phyloP scores from a whole-genome alignment of 2,888 invertebrate species.

The Eurois occulta region DNA sequence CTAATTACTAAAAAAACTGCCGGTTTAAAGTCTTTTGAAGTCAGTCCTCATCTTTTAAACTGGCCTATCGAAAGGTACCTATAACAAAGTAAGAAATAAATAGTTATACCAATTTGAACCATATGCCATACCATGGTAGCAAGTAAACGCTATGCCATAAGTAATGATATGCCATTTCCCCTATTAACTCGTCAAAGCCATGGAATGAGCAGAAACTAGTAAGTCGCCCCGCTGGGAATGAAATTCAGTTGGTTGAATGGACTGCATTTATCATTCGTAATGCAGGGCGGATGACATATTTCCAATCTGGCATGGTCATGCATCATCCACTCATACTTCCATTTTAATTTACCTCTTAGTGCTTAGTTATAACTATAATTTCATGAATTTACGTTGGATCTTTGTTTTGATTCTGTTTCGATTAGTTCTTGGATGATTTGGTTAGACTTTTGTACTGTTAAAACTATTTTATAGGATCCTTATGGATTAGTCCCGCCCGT shows the following conservation, averaged over 20 bases:
- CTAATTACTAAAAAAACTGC: not conserved
- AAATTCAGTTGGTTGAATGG: slow-evolving; percentile 59
- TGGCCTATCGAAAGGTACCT: not conserved
- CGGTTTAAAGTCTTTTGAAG: not conserved
- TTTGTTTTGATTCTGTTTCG: not conserved
- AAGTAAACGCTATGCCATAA: not conserved
- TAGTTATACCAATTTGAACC: not conserved
- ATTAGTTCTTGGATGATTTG: not conserved
- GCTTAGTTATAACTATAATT: slow-evolving; percentile 24
- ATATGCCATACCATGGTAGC: too few species aligned
- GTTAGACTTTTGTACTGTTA: not conserved
- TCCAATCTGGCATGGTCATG: slow-evolving; percentile 60
- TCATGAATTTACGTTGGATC: not conserved
- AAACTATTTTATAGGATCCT: not conserved
- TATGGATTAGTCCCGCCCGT: not conserved
- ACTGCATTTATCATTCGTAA: slow-evolving; percentile 63
- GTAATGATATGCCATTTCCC: slow-evolving; percentile 6
- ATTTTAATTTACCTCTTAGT: slow-evolving; percentile 49
- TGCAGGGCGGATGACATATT: slow-evolving; percentile 62
- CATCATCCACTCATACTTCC: slow-evolving; percentile 57
- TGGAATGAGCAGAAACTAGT: slow-evolving; percentile 32
- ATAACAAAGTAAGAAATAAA: not conserved
- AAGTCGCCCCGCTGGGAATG: slow-evolving; percentile 20
- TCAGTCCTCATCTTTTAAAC: not conserved
- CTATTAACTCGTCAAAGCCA: slow-evolving; percentile 41